phyloP scores from a whole-genome alignment of 2,797 vertebrate genomes.

The Chiroxiphia lanceolata region DNA sequence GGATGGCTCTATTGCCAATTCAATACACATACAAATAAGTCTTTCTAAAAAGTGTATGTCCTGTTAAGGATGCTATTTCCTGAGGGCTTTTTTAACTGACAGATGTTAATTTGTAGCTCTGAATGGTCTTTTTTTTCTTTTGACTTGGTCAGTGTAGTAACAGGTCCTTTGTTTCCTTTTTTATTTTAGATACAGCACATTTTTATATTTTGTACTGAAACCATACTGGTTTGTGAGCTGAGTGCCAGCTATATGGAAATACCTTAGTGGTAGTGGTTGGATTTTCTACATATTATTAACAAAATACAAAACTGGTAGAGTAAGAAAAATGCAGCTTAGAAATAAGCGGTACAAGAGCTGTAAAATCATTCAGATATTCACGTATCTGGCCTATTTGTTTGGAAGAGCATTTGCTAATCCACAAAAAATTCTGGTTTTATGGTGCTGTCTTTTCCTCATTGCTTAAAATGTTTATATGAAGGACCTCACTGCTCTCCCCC shows the following conservation, averaged over 20 bases:
- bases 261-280: constrained; percentile 49
- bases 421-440: neutral
- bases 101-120: constrained; percentile 55
- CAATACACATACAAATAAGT: constrained; percentile 3
- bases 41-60: constrained; percentile 47
- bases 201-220: constrained; percentile 74
- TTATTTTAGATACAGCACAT: constrained; percentile 30
- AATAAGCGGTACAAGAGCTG: neutral
- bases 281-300: constrained; percentile 15
- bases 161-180: constrained; percentile 26
- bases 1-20: constrained; percentile 65
- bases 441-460: constrained; percentile 26
- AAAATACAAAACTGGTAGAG: constrained; percentile 28
- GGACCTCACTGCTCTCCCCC: neutral
- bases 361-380: neutral
- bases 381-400: neutral
- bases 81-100: constrained; percentile 67
- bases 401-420: constrained; percentile 7
- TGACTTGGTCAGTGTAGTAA: constrained; percentile 57
- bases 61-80: constrained; percentile 69
- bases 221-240: constrained; percentile 63
- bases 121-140: neutral
- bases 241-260: constrained; percentile 57
- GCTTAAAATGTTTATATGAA: neutral
- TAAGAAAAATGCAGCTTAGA: constrained; percentile 9